Evolutionary conservation across 1,140 invertebrate genomes (phyloP), one percentile per base, ranked within the genome.

Genomic region (Brachionus sp.): DNA sequence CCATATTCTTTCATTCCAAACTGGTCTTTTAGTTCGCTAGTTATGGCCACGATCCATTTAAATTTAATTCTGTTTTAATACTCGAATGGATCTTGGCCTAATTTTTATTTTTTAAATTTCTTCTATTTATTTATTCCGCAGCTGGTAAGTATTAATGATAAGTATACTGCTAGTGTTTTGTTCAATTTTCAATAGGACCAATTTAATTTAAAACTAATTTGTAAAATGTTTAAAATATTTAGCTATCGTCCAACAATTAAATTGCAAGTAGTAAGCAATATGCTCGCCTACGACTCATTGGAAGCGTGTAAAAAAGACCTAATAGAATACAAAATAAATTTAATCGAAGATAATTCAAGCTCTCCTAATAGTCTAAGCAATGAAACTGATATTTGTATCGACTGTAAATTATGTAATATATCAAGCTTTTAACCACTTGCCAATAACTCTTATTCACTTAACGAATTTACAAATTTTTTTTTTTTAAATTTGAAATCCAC

Each of bases 201-300:
- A 5, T 66, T 70, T 19, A 16, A 19, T 19, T 70, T 42, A 37
- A 7, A 16, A 37, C 1, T 37, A 70, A 70, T 70, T 35, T 70
- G 33, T 39, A 35, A 70, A 35, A 39, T 70, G n/a, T 19, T 70
- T 70, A 70, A 42, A 37, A 19, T 39, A 62, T 78, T 78, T 78
- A 78, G 75, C 75, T 80, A 80, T 62, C 46, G 77, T 19, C 77
- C 77, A 39, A 80, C 46, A 57, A 62, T 80, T 12, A 80, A 80
- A 44, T 35, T 80, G 25, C 16, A 66, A 19, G 23, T 39, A 66
- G 77, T 80, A 10, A 39, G 46, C 50, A 44, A 25, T 16, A 80
- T 80, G 77, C 23, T 80, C 6, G 77, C 77, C 62, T 80, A 80
- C 19, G 77, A 80, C 2, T 80, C 77, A 29, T 39, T 80, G n/a